Evolutionary conservation across 2,888 invertebrate genomes (phyloP).

Genomic region (Amblyjoppa proteus): DNA sequence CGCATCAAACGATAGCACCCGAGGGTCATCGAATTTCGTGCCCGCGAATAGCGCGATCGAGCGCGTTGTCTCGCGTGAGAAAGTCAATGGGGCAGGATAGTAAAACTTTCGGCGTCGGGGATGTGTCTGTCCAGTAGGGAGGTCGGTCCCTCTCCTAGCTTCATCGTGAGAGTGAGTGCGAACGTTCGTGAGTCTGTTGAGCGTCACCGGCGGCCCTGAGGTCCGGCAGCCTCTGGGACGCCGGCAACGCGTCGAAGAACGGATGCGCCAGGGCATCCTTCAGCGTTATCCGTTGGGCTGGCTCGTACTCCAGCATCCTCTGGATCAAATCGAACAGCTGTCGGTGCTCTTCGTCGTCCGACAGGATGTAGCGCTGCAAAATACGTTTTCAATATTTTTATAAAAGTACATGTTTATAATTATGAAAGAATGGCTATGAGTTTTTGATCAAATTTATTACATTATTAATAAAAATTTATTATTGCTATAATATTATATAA

Average conservation of each 20-base stretch:
- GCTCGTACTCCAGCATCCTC: constrained; percentile 99
- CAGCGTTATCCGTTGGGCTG: constrained; percentile 94
- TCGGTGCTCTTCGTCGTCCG: constrained; percentile 95
- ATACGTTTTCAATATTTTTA: constrained; percentile 1
- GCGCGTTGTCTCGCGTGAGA: constrained; percentile 57
- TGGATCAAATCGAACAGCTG: constrained; percentile 97
- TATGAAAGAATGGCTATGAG: background rate
- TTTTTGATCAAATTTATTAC: background rate
- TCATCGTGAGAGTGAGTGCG: constrained; percentile 91
- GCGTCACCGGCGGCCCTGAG: constrained; percentile 85
- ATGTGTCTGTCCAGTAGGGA: constrained; percentile 78
- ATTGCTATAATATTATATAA: too few relatives aligned
- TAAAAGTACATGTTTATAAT: background rate
- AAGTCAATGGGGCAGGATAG: constrained; percentile 66
- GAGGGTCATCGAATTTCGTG: constrained; percentile 72
- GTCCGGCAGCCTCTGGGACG: constrained; percentile 90
- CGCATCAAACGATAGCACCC: background rate
- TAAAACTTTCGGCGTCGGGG: constrained; percentile 64
- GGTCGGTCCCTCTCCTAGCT: constrained; percentile 84
- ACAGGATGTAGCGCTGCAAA: constrained; percentile 93
- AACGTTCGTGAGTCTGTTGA: constrained; percentile 88
- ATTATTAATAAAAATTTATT: too few relatives aligned
- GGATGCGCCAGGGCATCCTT: constrained; percentile 95
- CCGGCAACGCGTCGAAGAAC: constrained; percentile 95
- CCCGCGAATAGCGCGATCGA: constrained; percentile 57